Percentiles rank a stretch among this genome's conserved stretches.
phyloP scores from a whole-genome alignment of 2,113 vertebrate species.

The Chloropsis hardwickii region DNA sequence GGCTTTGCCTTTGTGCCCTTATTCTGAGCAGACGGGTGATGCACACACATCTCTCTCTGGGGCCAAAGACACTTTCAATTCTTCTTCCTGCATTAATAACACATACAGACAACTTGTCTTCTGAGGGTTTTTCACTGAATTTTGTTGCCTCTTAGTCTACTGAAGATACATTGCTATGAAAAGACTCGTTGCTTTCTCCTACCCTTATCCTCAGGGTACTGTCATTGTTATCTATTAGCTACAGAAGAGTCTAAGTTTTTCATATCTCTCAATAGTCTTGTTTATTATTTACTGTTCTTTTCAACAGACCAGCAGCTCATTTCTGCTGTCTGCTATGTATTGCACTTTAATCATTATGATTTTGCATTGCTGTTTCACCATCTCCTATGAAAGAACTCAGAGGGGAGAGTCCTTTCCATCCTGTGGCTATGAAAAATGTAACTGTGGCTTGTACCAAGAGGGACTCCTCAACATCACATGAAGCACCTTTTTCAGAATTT shows the following conservation, averaged over 20 bases:
- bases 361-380: background rate
- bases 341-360: fast-evolving
- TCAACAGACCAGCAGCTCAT: background rate
- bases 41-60: background rate
- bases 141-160: background rate
- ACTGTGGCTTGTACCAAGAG: background rate
- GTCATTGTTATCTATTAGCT: conserved; percentile 2
- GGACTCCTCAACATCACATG: background rate
- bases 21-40: background rate
- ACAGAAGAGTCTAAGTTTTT: background rate
- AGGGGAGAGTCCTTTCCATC: background rate
- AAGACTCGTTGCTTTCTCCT: background rate
- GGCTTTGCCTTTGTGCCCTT: background rate
- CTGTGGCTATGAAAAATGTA: background rate
- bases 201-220: background rate
- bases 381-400: background rate
- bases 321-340: background rate
- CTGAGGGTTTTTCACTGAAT: background rate
- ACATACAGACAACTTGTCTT: background rate
- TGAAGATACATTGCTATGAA: background rate
- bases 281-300: conserved; percentile 28
- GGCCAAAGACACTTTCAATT: background rate
- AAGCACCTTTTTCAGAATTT: background rate
- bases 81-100: conserved; percentile 22
- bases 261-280: background rate